Conservation (phyloP, 2,888 invertebrate genomes). For the Adineta ricciae region DNA sequence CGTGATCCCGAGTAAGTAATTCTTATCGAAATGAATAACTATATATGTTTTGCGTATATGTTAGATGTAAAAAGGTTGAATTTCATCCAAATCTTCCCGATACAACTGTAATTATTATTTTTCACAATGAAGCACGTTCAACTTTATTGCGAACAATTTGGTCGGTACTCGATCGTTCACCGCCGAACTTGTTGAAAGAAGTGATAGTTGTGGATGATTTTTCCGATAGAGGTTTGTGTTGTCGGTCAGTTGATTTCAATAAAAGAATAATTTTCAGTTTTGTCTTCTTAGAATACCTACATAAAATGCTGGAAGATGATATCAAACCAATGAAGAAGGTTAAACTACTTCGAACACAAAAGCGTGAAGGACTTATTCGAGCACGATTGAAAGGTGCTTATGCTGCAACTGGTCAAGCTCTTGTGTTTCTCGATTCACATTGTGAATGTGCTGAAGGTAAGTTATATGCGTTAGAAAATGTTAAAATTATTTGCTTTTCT, state of each 20-base stretch:
- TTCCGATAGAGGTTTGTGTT: conserved; percentile 29
- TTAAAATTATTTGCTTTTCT: neutral
- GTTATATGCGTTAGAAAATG: neutral
- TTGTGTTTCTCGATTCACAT: conserved; percentile 81
- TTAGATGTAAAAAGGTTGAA: conserved; percentile 43
- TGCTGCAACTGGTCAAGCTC: conserved; percentile 66
- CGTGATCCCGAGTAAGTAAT: conserved; percentile 73
- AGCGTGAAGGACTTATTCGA: conserved; percentile 74
- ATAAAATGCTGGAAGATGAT: conserved; percentile 82
- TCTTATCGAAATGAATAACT: neutral
- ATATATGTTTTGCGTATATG: neutral
- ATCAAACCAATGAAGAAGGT: conserved; percentile 63
- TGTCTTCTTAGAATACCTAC: conserved; percentile 65
- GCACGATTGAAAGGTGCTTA: conserved; percentile 79
- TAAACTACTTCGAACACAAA: conserved; percentile 63
- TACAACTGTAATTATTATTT: conserved; percentile 32
- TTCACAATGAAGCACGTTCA: conserved; percentile 34
- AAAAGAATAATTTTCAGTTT: neutral
- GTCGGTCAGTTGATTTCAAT: neutral
- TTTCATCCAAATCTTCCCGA: conserved; percentile 37
- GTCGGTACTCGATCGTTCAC: conserved; percentile 33
- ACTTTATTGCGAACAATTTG: conserved; percentile 30
- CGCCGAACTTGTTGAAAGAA: conserved; percentile 24
- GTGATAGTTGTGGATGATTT: conserved; percentile 34
- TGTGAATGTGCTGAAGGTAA: conserved; percentile 59